Conservation (phyloP, 2,797 vertebrate genomes). For the Tragelaphus eurycerus region DNA sequence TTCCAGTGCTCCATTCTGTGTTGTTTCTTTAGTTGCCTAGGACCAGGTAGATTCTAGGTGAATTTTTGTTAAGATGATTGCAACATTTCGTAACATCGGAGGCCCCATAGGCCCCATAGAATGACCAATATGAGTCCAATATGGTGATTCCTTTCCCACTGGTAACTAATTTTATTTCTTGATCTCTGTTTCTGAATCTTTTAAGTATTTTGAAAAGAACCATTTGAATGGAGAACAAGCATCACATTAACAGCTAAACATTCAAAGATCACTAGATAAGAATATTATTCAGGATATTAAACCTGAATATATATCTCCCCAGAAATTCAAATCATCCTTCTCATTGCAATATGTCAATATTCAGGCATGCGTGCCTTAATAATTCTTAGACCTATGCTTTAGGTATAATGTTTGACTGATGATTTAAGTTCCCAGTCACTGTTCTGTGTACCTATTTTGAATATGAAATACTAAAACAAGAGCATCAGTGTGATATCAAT, state of each 20-base stretch:
- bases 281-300: not conserved
- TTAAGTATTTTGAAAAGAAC: not conserved
- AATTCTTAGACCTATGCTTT: not conserved
- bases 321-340: not conserved
- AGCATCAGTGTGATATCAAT: not conserved
- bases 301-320: not conserved
- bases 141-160: not conserved
- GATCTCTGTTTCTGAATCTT: not conserved
- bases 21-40: not conserved
- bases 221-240: not conserved
- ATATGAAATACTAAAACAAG: not conserved
- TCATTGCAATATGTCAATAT: not conserved
- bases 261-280: not conserved
- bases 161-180: not conserved
- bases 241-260: not conserved
- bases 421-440: not conserved
- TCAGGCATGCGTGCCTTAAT: not conserved
- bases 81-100: not conserved
- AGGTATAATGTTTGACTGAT: not conserved
- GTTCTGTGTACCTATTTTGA: not conserved
- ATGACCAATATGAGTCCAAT: not conserved
- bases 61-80: not conserved
- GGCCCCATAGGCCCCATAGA: not conserved
- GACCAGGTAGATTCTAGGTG: not conserved
- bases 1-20: constrained; percentile 59